Evolutionary conservation across 1,140 invertebrate species (phyloP), one percentile per base, ranked within the genome.

Genomic region (Calycopis cecrops): DNA sequence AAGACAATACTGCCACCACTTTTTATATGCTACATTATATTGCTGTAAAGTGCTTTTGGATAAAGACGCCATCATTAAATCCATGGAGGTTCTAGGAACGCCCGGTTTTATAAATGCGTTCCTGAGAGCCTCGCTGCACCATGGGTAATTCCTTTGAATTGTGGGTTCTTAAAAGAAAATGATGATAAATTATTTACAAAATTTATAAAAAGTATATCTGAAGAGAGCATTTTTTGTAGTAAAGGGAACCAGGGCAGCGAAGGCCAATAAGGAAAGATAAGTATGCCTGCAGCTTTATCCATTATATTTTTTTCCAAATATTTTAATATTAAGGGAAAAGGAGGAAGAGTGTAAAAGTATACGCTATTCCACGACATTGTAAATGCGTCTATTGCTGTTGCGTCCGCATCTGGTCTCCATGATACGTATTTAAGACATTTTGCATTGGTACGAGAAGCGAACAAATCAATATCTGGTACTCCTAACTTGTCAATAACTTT

Each of bases 231-330:
- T 2, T 56, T 35, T 21, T 33, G 40, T 21, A 56, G 34, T 10
- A 49, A n/a, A 4, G 60, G 55, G 9, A 44, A 62, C 60, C 60
- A 62, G 11, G 55, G 47, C 28, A 57, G 60, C 6, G 52, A 42
- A 1, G 60, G 60, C 60, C 55, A 62, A 1, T n/a, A 16, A 1
- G 52, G 55, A 21, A 52, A 42, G 9, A 62, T 47, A n/a, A 57
- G 11, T 3, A 56, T 49, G 9, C 50, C 50, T 14, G 6, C 37
- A 35, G 55, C 35, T 37, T 37, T 12, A 14, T 52, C 11, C 0
- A 28, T 34, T 11, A 12, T 34, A 10, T 28, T 33, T 35, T 49
- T 49, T 49, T 35, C 12, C 4, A 49, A 33, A 12, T 6, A 21
- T n/a, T 35, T 49, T 14, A 34, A 10, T 12, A 49, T 34, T 9